Evolutionary conservation across 2,888 invertebrate species (phyloP), one percentile per base, ranked within the genome.

Genomic region (Drosophila heteroneura): DNA sequence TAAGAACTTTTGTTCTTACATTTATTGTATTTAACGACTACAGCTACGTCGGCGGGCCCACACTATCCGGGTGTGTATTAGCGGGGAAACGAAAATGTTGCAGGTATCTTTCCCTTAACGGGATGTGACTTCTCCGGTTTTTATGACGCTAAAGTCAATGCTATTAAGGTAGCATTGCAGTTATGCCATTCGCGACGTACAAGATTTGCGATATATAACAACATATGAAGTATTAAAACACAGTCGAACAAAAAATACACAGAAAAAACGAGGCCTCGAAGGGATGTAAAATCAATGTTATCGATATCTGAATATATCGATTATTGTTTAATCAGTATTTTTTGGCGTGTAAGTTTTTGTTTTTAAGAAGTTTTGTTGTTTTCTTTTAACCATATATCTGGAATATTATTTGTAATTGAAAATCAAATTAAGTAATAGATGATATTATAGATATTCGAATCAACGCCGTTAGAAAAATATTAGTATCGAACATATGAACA

Each of bases 201-300:
- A 44, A 54, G 63, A 71, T 56, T 63, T 35, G 49, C 44, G 35
- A 70, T 65, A 53, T 67, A 62, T 56, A 59, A 70, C 69, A 83
- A 60, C 54, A 74, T 61, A 64, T 63, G 26, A 81, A 70, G 60
- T 70, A 70, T 70, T 65, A 76, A 76, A 72, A 63, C 70, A 73
- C 53, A 62, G 71, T 62, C 71, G 64, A 72, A 70, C 65, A 80
- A 79, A 81, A 82, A 82, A 77, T 76, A 89, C 80, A 85, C 70
- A 84, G 70, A 76, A 86, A 89, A 86, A 84, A 80, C 76, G 90
- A 89, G 90, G 88, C 71, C 65, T 78, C 57, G 54, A 63, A 77
- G 75, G 66, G 75, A 47, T 72, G 79, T 62, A 60, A 73, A 60
- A 72, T 73, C 51, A 66, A 51, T 49, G 52, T 30, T 79, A 78